Conservation (phyloP, 2,888 invertebrate species). For the Geophilus truncorum region DNA sequence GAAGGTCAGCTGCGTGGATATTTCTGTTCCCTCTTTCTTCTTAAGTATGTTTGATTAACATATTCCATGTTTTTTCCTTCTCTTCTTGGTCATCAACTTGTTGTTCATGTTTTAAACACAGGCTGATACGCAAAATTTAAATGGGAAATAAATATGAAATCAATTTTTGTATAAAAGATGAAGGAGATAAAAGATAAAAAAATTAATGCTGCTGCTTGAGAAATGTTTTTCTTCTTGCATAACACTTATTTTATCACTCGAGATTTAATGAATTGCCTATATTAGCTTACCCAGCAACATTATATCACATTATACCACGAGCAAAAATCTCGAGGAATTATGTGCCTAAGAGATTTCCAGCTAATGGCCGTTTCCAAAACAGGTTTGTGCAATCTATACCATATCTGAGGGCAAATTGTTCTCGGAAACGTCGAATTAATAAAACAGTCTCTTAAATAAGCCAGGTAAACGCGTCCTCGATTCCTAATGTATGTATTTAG, state of each 20-base stretch:
- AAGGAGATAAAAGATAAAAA: background rate
- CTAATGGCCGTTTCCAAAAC: background rate
- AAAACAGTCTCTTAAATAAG: background rate
- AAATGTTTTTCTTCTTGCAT: background rate
- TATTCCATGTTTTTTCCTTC: background rate
- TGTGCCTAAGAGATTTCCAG: background rate
- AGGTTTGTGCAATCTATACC: conserved; percentile 17
- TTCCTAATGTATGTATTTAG: background rate
- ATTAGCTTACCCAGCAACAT: background rate
- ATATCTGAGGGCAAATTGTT: conserved; percentile 7
- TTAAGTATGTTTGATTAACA: conserved; percentile 22
- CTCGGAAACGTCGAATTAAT: background rate
- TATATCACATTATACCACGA: background rate
- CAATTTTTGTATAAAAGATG: conserved; percentile 21
- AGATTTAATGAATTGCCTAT: conserved; percentile 7
- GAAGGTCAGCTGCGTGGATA: conserved; percentile 25
- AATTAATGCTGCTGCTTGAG: background rate
- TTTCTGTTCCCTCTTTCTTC: conserved; percentile 17
- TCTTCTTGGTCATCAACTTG: background rate
- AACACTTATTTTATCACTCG: conserved; percentile 13
- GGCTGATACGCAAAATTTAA: background rate
- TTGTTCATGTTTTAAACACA: background rate
- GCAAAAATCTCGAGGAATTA: conserved; percentile 1
- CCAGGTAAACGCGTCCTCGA: background rate
- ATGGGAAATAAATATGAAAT: conserved; percentile 25